Conservation (phyloP, 2,888 invertebrate species). For the Linyphia triangularis region DNA sequence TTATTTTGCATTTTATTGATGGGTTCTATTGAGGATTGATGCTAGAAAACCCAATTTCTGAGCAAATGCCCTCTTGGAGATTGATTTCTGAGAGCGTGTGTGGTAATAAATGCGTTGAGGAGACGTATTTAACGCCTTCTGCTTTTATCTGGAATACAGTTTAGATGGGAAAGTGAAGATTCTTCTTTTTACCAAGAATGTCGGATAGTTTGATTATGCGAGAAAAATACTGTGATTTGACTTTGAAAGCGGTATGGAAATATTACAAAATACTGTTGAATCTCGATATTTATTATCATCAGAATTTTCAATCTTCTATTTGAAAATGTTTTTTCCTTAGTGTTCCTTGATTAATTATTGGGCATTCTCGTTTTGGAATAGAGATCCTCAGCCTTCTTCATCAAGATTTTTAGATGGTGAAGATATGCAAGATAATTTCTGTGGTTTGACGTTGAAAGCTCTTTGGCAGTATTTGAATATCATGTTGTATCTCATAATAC, state of each 20-base stretch:
- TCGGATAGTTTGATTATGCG: neutral
- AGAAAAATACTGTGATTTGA: neutral
- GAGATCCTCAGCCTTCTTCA: no score
- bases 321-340: no score
- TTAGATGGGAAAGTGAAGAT: conserved; percentile 24
- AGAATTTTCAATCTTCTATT: no score
- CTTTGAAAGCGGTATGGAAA: neutral
- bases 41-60: conserved; percentile 68
- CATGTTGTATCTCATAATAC: no score
- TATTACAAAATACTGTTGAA: no score
- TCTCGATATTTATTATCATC: no score
- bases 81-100: conserved; percentile 36
- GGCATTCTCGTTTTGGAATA: no score
- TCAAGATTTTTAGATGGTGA: no score
- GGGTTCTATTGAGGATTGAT: conserved; percentile 68
- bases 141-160: neutral
- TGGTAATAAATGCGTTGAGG: conserved; percentile 20
- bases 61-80: conserved; percentile 53
- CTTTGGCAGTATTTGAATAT: no score
- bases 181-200: neutral
- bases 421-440: no score
- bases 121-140: conserved; percentile 20
- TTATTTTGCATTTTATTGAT: conserved; percentile 72
- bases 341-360: no score
- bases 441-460: no score